Conservation (phyloP, 35 echinoderm and acorn worm species). For the Antedon bifida region DNA sequence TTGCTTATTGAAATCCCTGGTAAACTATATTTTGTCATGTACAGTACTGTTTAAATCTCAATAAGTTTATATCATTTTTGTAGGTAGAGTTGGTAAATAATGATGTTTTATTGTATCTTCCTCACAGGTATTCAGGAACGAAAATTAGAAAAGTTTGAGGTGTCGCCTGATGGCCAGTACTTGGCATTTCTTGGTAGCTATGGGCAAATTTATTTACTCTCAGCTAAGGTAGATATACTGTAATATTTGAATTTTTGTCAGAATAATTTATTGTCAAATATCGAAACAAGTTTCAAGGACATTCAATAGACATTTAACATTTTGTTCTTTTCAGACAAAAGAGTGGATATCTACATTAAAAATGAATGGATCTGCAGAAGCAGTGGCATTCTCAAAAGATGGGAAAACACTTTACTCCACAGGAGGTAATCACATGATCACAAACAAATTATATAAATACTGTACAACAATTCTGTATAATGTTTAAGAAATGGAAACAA, state of each 20-base stretch:
- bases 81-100: too few relatives aligned
- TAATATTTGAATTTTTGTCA: too few relatives aligned
- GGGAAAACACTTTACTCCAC: slow-evolving; percentile 57
- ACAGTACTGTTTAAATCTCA: too few relatives aligned
- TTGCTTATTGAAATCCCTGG: too few relatives aligned
- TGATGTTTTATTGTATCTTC: too few relatives aligned
- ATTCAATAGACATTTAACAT: too few relatives aligned
- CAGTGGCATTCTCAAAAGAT: slow-evolving; percentile 55
- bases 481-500: neutral
- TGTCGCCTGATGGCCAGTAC: slow-evolving; percentile 76
- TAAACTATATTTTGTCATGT: too few relatives aligned
- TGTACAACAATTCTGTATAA: neutral
- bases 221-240: slow-evolving; percentile 59
- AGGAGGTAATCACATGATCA: slow-evolving; percentile 45
- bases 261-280: too few relatives aligned
- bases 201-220: slow-evolving; percentile 68
- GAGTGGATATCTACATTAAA: slow-evolving; percentile 75
- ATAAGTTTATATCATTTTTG: too few relatives aligned
- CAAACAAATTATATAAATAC: neutral
- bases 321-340: slow-evolving; percentile 48
- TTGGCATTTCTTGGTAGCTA: slow-evolving; percentile 59
- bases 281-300: neutral
- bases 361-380: slow-evolving; percentile 58
- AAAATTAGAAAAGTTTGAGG: slow-evolving; percentile 45
- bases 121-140: slow-evolving; percentile 40